phyloP scores from a whole-genome alignment of 2,888 invertebrate genomes.

The Drosophila kanekoi region DNA sequence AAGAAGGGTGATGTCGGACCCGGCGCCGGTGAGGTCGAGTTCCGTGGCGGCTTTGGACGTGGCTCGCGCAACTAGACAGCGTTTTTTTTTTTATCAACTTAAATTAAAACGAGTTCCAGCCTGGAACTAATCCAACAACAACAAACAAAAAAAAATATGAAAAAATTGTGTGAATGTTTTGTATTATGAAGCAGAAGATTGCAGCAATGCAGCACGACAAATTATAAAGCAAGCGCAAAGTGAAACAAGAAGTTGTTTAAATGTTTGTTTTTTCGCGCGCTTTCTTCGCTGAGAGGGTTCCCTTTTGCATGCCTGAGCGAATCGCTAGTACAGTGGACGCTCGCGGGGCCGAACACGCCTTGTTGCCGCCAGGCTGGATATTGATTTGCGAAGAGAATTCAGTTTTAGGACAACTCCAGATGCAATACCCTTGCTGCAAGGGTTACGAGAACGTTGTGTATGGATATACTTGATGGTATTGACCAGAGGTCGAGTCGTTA shows the following conservation, averaged over 20 bases:
- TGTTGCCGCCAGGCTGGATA: no score
- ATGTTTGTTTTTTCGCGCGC: conserved; percentile 14
- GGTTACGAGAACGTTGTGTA: no score
- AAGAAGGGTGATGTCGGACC: conserved; percentile 99
- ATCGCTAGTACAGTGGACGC: not conserved
- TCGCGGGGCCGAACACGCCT: not conserved
- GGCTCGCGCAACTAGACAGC: conserved; percentile 86
- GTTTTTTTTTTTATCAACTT: conserved; percentile 59
- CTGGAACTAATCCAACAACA: conserved; percentile 32
- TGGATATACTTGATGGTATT: no score
- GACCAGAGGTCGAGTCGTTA: no score
- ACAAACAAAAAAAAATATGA: conserved; percentile 26
- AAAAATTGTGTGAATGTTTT: conserved; percentile 60
- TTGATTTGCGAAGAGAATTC: no score
- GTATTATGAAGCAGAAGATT: conserved; percentile 40
- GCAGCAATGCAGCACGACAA: conserved; percentile 29
- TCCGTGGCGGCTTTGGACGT: conserved; percentile 93
- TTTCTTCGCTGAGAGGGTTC: not conserved
- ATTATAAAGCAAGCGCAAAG: conserved; percentile 67
- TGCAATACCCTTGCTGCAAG: no score
- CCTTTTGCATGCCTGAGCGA: no score
- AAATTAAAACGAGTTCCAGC: conserved; percentile 45
- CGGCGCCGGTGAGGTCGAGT: conserved; percentile 96
- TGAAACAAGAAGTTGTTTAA: conserved; percentile 48
- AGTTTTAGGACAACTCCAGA: no score